Percentiles rank a stretch among this genome's conserved stretches.
Conservation (phyloP, 1,140 invertebrate genomes). For the Aricia agestis region DNA sequence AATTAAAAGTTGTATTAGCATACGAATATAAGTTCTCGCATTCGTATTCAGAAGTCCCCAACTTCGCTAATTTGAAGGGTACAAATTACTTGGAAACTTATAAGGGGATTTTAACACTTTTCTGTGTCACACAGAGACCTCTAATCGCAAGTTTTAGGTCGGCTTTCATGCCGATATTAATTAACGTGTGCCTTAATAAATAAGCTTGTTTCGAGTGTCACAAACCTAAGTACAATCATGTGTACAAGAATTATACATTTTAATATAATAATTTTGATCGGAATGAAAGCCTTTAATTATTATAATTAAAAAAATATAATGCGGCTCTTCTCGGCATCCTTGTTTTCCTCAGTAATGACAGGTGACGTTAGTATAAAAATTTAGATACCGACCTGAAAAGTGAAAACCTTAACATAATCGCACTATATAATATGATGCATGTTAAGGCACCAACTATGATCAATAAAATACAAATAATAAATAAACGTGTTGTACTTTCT, state of each 20-base stretch:
- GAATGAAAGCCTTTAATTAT: too few species aligned
- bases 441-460: too few species aligned
- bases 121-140: slow-evolving; percentile 48
- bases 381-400: too few species aligned
- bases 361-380: too few species aligned
- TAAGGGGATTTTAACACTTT: slow-evolving; percentile 43
- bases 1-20: background rate
- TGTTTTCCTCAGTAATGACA: too few species aligned
- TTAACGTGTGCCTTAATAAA: slow-evolving; percentile 61
- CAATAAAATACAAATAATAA: too few species aligned
- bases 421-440: too few species aligned
- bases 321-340: too few species aligned
- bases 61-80: slow-evolving; percentile 31
- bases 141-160: slow-evolving; percentile 67
- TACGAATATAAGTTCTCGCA: background rate
- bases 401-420: too few species aligned
- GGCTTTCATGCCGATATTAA: slow-evolving; percentile 68
- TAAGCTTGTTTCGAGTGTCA: slow-evolving; percentile 43
- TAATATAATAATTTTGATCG: too few species aligned
- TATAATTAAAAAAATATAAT: too few species aligned
- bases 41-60: slow-evolving; percentile 18
- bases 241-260: too few species aligned
- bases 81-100: slow-evolving; percentile 43
- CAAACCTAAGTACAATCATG: slow-evolving; percentile 16
- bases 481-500: background rate